Conservation (phyloP, 2,797 vertebrate species). For the Lithobates sylvaticus region DNA sequence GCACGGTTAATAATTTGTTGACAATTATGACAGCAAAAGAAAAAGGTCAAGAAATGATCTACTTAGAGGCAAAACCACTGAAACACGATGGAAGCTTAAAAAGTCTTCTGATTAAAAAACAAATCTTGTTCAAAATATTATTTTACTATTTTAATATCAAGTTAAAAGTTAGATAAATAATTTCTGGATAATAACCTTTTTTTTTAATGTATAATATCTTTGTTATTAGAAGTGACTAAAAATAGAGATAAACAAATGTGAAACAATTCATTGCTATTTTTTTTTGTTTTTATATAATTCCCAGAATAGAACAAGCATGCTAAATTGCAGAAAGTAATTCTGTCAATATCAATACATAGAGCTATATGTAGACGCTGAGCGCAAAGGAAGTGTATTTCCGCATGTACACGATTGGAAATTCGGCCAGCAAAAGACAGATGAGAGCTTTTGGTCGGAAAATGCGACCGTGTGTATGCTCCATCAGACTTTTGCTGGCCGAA, state of each 20-base stretch:
- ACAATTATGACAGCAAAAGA: conserved; percentile 14
- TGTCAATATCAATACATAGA: neutral
- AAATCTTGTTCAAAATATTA: neutral
- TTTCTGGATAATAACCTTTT: neutral
- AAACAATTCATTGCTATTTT: neutral
- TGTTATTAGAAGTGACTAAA: neutral
- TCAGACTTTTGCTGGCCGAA: no score
- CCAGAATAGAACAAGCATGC: neutral
- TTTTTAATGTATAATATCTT: no score
- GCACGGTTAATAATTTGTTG: conserved; percentile 39
- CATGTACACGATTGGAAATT: no score
- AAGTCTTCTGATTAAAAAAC: neutral
- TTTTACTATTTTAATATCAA: neutral
- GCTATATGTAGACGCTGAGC: no score
- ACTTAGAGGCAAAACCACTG: neutral
- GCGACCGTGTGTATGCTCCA: no score
- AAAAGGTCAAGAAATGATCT: neutral
- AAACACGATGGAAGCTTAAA: neutral
- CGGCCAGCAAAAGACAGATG: no score
- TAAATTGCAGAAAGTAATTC: neutral
- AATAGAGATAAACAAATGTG: neutral
- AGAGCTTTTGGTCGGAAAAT: no score
- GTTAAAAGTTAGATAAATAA: neutral
- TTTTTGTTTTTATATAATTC: no score
- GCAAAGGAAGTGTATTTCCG: no score